These are phyloP conservation scores for Marmota flaviventris DNA, from an alignment of 2,113 vertebrate species.

Conservation along the genomic window DNA sequence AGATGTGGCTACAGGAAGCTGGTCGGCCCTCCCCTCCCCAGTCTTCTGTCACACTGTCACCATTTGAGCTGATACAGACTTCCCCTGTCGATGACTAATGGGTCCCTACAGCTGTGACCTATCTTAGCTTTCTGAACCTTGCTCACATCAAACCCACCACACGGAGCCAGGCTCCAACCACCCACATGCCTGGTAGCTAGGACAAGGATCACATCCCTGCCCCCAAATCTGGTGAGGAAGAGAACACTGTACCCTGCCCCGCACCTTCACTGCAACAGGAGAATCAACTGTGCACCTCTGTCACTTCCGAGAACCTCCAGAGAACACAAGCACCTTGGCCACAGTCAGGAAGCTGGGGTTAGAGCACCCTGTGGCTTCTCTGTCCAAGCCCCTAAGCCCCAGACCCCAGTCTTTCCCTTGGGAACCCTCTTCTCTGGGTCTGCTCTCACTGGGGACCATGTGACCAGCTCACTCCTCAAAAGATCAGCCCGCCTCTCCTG, in stretches of 20 bases:
- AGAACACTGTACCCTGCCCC: background rate
- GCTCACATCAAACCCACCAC: background rate
- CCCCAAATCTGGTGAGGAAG: background rate
- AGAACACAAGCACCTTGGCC: background rate
- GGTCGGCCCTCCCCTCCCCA: background rate
- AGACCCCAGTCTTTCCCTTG: background rate
- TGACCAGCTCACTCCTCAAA: background rate
- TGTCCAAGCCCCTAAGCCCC: background rate
- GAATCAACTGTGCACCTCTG: fast-evolving
- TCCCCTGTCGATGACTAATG: background rate
- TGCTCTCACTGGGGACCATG: background rate
- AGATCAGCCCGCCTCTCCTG: background rate
- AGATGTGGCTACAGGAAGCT: background rate
- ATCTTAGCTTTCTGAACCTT: background rate
- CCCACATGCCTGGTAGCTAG: background rate
- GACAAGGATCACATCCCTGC: background rate
- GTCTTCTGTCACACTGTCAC: background rate
- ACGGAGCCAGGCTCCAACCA: background rate
- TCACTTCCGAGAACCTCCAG: background rate
- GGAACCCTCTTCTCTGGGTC: background rate
- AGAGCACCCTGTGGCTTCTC: fast-evolving
- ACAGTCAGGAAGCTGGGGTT: fast-evolving
- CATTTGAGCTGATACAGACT: background rate
- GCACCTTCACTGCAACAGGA: background rate
- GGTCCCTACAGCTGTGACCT: background rate